Base-by-base conservation (phyloP, 2,797 vertebrate genomes). In the Okamejei kenojei region DNA sequence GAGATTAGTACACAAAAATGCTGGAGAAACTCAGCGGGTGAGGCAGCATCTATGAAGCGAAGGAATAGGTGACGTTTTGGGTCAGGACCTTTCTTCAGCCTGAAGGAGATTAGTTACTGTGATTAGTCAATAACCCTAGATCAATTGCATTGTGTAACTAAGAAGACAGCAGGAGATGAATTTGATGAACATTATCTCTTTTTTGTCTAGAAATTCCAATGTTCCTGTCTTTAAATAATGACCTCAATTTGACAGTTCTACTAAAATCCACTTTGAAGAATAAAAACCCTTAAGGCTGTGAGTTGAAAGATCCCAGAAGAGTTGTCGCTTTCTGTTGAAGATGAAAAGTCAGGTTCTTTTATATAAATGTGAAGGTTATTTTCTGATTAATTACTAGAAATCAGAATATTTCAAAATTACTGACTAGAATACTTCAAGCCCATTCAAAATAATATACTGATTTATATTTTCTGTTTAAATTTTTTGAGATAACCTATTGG, bases 261-360 rank as follows among this genome's bases (percentile, higher is more conserved):
- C 29, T 92, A 45, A 73, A 92, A 92, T 58, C 65, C 73, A 74
- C 68, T 76, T 71, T 54, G 68, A 74, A 74, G 90, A 35, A 73
- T 68, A 58, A 74, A 92, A 91, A 54, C 23, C 38, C 90, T 58
- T 76, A 23, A 92, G 90, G 71, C 90, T 54, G 21, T 58, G 90
- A 35, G 90, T 73, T 26, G 2, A 92, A 76, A 92, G 21, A 92
- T 92, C 90, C 90, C 90, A 92, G 90, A 92, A 74, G 90, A 92
- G 26, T 74, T 76, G 74, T 92, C 21, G 73, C 38, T 73, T 26
- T 54, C 5, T 71, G 45, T 1, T 76, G 90, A 92, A 74, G 29
- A 76, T 13, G 58, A 71, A 7, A 76, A 76, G 35, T 26, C 71
- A 88, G 21, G 65, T 88, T 21, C 84, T 65, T 88, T 88, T 88